Percentiles rank a stretch among this genome's conserved stretches.
Evolutionary conservation across 2,888 invertebrate genomes (phyloP).

Genomic region (Xestoiulus laeticollis): DNA sequence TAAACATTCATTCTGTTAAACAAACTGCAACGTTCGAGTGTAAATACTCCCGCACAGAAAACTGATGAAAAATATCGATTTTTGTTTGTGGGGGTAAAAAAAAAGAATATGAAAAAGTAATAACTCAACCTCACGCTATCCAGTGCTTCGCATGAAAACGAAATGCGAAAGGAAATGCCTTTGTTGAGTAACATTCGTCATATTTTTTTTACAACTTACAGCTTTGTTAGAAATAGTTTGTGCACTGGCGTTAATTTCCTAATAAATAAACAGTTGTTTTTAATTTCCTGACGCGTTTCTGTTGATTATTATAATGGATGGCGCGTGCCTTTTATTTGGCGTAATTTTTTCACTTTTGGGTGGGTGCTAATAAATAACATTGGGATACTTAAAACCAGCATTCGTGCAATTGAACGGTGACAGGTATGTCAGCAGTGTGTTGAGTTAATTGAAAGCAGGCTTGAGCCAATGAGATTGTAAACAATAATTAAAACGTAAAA

Average conservation of each 20-base stretch:
- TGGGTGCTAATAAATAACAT: background rate
- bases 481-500: background rate
- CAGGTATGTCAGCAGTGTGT: background rate
- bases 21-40: background rate
- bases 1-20: conserved; percentile 10
- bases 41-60: conserved; percentile 21
- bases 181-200: background rate
- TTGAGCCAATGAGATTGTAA: background rate
- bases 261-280: background rate
- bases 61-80: conserved; percentile 28
- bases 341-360: background rate
- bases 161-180: conserved; percentile 12
- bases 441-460: background rate
- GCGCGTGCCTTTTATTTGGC: background rate
- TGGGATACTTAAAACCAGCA: background rate
- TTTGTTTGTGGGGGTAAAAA: background rate
- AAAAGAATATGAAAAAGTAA: conserved; percentile 1
- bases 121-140: conserved; percentile 15
- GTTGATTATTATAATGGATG: background rate
- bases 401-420: background rate
- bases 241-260: background rate
- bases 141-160: background rate
- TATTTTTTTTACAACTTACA: background rate
- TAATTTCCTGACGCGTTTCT: background rate
- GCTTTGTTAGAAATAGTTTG: background rate